A percentile compares a stretch with the other conserved stretches of the same genome.
Evolutionary conservation across 2,113 vertebrate species (phyloP).

Genomic region (Campylomormyrus tamandua): DNA sequence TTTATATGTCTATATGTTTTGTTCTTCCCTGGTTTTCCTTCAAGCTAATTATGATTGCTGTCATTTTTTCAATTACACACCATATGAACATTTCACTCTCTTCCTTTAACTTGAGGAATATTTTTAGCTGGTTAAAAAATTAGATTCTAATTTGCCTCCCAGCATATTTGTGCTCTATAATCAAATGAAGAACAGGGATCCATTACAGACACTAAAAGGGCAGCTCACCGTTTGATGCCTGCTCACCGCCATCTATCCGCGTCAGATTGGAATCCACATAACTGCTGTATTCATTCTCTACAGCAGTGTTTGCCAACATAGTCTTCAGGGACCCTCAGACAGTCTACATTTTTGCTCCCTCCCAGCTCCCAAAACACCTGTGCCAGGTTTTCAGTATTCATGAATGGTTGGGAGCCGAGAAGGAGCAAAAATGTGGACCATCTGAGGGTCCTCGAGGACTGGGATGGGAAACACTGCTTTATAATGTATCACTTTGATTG

Average conservation of each 20-base stretch:
- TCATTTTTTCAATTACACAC: not conserved
- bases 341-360: not conserved
- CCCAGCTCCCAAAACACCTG: not conserved
- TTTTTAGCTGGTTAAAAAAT: not conserved
- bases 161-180: not conserved
- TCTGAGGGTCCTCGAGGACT: not conserved
- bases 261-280: not conserved
- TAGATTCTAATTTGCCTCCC: not conserved
- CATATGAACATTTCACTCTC: not conserved
- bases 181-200: not conserved
- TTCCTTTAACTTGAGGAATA: not conserved
- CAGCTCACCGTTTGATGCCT: too few relatives aligned
- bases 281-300: not conserved
- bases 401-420: not conserved
- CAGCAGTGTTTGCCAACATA: not conserved
- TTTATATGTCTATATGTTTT: not conserved
- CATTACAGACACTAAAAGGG: not conserved
- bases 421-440: not conserved
- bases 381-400: not conserved
- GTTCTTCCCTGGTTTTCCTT: not conserved
- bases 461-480: not conserved
- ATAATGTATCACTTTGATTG: not conserved
- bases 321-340: not conserved
- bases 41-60: not conserved
- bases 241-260: not conserved